These are phyloP conservation scores for Fundulus diaphanus DNA, from an alignment of 2,797 vertebrate genomes.

Conservation along the genomic window DNA sequence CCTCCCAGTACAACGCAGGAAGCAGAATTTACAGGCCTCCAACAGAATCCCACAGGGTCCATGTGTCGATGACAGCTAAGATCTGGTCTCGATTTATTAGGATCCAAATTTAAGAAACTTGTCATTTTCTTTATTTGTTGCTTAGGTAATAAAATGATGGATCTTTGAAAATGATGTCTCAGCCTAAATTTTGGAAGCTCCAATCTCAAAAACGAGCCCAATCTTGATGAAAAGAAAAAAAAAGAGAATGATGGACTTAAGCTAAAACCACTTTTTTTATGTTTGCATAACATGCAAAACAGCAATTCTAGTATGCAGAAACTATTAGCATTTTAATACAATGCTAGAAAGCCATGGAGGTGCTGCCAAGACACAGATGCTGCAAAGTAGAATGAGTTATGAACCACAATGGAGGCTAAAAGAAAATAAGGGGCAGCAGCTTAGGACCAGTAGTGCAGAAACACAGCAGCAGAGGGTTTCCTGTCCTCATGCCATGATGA, in stretches of 20 bases:
- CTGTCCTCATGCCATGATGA: constrained; percentile 34
- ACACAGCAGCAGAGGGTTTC: constrained; percentile 57
- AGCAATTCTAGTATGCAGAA: constrained; percentile 52
- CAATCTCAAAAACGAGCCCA: constrained; percentile 64
- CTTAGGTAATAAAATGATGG: background rate
- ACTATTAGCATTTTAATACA: constrained; percentile 27
- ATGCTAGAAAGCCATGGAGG: constrained; percentile 54
- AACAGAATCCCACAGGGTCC: constrained; percentile 23
- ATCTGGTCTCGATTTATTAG: constrained; percentile 64
- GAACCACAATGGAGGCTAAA: constrained; percentile 52
- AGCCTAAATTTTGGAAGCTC: constrained; percentile 20
- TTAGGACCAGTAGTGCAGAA: constrained; percentile 65
- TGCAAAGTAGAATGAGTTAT: constrained; percentile 35
- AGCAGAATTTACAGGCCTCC: constrained; percentile 20
- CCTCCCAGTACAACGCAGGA: constrained; percentile 39
- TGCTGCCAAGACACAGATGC: constrained; percentile 25
- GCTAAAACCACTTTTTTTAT: constrained; percentile 31
- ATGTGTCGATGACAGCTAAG: constrained; percentile 35
- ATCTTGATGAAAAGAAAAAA: constrained; percentile 53
- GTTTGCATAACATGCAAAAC: constrained; percentile 74
- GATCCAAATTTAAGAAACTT: constrained; percentile 44
- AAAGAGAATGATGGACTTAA: constrained; percentile 58
- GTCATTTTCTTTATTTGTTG: background rate
- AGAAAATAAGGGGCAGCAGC: constrained; percentile 39
- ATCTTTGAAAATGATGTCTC: constrained; percentile 7